Conservation (phyloP, 2,888 invertebrate species). For the Nebria salina region DNA sequence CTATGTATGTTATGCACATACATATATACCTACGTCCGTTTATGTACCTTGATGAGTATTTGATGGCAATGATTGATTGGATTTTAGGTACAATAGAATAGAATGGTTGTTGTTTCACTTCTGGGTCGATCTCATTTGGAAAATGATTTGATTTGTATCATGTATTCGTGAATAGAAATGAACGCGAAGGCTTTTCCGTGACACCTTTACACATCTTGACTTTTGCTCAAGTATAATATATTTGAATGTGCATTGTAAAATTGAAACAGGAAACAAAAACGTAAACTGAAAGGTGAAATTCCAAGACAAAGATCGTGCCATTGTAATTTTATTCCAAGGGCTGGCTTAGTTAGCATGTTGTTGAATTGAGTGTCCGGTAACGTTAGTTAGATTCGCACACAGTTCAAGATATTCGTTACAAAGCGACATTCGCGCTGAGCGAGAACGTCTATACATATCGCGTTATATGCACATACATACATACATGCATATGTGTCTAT, state of each 20-base stretch:
- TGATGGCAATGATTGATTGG: neutral
- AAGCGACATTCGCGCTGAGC: neutral
- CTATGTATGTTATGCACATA: too few relatives aligned
- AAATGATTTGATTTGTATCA: too few relatives aligned
- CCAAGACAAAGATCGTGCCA: neutral
- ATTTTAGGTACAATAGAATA: neutral
- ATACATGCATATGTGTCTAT: neutral
- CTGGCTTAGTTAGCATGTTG: neutral
- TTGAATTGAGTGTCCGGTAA: neutral
- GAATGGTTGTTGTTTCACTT: too few relatives aligned
- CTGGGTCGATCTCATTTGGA: too few relatives aligned
- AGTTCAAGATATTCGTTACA: neutral
- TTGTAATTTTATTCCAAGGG: conserved; percentile 1
- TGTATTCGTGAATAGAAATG: too few relatives aligned
- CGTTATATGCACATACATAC: neutral
- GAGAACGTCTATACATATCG: neutral
- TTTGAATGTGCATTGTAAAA: neutral
- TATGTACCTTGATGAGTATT: neutral
- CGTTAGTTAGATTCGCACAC: neutral
- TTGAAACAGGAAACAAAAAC: neutral
- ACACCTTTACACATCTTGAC: neutral
- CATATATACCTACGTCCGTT: neutral
- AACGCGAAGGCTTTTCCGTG: neutral
- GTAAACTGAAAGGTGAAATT: neutral
- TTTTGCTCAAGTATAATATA: neutral